Evolutionary conservation across 2,888 invertebrate species (phyloP).

Genomic region (Thysanoteuthis rhombus): DNA sequence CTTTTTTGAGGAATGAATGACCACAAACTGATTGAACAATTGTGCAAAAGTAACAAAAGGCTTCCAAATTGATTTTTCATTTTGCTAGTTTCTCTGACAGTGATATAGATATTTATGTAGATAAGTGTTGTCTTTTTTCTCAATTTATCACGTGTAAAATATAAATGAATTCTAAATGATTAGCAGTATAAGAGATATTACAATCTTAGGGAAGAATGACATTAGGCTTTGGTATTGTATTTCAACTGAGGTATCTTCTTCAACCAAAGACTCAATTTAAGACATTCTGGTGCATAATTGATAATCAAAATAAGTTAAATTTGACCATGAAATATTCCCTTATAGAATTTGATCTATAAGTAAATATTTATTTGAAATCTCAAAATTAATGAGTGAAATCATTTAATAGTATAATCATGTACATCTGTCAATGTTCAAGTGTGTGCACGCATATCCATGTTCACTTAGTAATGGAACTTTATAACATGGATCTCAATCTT

Average conservation of each 20-base stretch:
- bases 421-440: too few relatives aligned
- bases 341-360: too few relatives aligned
- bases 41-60: neutral
- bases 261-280: too few relatives aligned
- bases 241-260: neutral
- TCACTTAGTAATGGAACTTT: too few relatives aligned
- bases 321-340: too few relatives aligned
- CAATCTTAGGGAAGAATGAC: neutral
- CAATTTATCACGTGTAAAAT: neutral
- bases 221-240: neutral
- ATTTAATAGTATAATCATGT: too few relatives aligned
- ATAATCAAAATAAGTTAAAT: too few relatives aligned
- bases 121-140: neutral
- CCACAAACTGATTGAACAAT: neutral
- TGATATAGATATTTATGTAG: neutral
- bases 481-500: too few relatives aligned
- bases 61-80: neutral
- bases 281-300: too few relatives aligned
- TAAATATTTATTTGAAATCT: too few relatives aligned
- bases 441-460: too few relatives aligned
- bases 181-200: neutral
- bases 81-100: neutral
- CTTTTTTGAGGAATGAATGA: neutral
- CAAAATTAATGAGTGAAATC: too few relatives aligned
- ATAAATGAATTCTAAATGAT: neutral